Evolutionary conservation across 2,797 vertebrate genomes (phyloP), one percentile per base, ranked within the genome.

Genomic region (Aselliscus stoliczkanus): DNA sequence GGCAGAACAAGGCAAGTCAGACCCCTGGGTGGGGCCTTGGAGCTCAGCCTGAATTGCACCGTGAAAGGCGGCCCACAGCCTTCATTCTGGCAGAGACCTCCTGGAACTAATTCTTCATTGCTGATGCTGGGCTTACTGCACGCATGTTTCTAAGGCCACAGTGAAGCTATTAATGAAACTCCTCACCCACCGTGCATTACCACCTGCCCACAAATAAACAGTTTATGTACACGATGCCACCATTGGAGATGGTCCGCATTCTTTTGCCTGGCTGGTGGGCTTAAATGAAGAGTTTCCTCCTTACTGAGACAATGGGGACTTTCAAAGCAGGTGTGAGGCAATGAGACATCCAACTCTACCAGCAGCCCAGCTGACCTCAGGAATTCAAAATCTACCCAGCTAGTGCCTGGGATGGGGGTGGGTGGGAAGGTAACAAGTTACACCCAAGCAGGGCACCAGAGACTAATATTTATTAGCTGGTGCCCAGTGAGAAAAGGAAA

Each of bases 281-380:
- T 93, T 39, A 9, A 10, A 14, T 15, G 13, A 50, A n/a, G 52
- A 50, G 82, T 62, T 92, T 92, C 77, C 31, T 20, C 34, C 31
- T 65, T 69, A 31, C 82, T 76, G 54, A 89, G 89, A 96, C 96
- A 94, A 62, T 50, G 88, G 56, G 2, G 56, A 37, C 95, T 67
- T 93, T 97, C 96, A 94, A 69, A 91, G 93, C 69, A 93, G 96
- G 83, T 0, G 0, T 37, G 73, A 97, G 89, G 73, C 64, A 67
- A 90, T 15, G 67, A 70, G 95, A 92, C 90, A 5, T 82, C 91
- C 85, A 89, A 42, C 0, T 34, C 1, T 23, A 37, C 42, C 56
- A 88, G 81, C 21, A 88, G 95, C 96, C 10, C 20, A 44, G 92
- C 37, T 0, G 79, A 97, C 77, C 93, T 72, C 0, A 1, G 0